phyloP scores from a whole-genome alignment of 2,888 invertebrate species.

The Pachycephus smyrnensis region DNA sequence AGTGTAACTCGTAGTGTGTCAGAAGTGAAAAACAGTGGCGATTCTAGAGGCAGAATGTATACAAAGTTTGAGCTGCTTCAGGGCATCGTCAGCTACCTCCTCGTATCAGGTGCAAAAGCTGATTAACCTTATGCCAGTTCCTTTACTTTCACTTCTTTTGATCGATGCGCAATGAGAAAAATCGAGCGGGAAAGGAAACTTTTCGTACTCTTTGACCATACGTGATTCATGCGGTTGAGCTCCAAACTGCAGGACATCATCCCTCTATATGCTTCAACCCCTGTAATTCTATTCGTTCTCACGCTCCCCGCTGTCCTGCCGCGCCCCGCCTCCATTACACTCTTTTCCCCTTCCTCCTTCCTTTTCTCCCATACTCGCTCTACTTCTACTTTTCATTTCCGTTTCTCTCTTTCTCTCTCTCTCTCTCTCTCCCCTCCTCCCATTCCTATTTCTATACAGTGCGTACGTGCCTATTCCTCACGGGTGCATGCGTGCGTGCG shows the following conservation, averaged over 20 bases:
- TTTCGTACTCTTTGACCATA: too few relatives aligned
- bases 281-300: conserved; percentile 22
- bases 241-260: not conserved
- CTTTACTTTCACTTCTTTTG: too few relatives aligned
- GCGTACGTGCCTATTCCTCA: conserved; percentile 6
- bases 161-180: too few relatives aligned
- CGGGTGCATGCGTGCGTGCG: too few relatives aligned
- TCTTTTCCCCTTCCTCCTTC: conserved; percentile 19
- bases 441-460: conserved; percentile 42
- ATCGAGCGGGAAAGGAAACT: too few relatives aligned
- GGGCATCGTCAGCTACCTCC: conserved; percentile 57
- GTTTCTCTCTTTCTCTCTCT: conserved; percentile 9
- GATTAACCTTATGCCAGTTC: not conserved
- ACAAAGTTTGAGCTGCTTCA: conserved; percentile 59
- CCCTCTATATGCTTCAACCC: not conserved
- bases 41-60: conserved; percentile 42
- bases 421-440: conserved; percentile 12
- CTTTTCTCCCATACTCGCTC: conserved; percentile 11
- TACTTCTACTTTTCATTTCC: conserved; percentile 6
- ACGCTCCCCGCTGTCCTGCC: conserved; percentile 31
- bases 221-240: too few relatives aligned
- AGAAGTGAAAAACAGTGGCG: too few relatives aligned
- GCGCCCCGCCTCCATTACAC: conserved; percentile 15
- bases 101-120: conserved; percentile 56
- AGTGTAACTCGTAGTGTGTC: conserved; percentile 6